Conservation (phyloP, 2,888 invertebrate species). For the Euplagia quadripunctaria region DNA sequence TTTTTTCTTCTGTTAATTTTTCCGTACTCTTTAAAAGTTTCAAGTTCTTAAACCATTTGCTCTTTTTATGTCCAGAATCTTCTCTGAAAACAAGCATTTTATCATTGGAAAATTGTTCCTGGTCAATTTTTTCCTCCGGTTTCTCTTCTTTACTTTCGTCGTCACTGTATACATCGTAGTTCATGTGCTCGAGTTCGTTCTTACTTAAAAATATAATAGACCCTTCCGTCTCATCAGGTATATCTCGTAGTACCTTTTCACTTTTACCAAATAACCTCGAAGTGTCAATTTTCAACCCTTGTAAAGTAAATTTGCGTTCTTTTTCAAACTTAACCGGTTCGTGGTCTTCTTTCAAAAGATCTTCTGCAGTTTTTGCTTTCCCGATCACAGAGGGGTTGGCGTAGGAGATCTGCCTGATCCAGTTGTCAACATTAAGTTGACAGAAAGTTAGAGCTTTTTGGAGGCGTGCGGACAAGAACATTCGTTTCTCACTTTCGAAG, state of each 20-base stretch:
- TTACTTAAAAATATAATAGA: constrained; percentile 90
- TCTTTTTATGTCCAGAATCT: constrained; percentile 85
- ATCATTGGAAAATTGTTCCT: constrained; percentile 79
- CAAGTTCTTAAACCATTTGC: constrained; percentile 90
- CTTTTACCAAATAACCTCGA: constrained; percentile 84
- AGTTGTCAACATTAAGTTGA: constrained; percentile 89
- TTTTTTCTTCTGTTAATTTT: constrained; percentile 80
- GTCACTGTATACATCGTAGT: constrained; percentile 85
- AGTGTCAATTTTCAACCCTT: constrained; percentile 83
- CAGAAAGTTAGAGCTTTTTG: constrained; percentile 90
- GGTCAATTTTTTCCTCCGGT: constrained; percentile 73
- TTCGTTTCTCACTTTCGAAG: constrained; percentile 88
- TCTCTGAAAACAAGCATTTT: constrained; percentile 85
- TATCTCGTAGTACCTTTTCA: constrained; percentile 84
- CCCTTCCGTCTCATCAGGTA: constrained; percentile 88
- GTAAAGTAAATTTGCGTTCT: constrained; percentile 84
- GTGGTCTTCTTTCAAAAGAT: constrained; percentile 85
- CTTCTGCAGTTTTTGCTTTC: constrained; percentile 84
- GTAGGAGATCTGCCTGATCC: constrained; percentile 89
- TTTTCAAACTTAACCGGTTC: constrained; percentile 85
- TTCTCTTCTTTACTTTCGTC: constrained; percentile 84
- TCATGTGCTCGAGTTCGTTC: constrained; percentile 89
- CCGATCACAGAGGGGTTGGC: constrained; percentile 75
- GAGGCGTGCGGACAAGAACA: constrained; percentile 89
- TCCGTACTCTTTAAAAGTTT: constrained; percentile 84